Percentiles rank a stretch among this genome's conserved stretches.
These are phyloP conservation scores for Melanostoma mellinum DNA, from an alignment of 2,888 invertebrate species.

Conservation along the genomic window DNA sequence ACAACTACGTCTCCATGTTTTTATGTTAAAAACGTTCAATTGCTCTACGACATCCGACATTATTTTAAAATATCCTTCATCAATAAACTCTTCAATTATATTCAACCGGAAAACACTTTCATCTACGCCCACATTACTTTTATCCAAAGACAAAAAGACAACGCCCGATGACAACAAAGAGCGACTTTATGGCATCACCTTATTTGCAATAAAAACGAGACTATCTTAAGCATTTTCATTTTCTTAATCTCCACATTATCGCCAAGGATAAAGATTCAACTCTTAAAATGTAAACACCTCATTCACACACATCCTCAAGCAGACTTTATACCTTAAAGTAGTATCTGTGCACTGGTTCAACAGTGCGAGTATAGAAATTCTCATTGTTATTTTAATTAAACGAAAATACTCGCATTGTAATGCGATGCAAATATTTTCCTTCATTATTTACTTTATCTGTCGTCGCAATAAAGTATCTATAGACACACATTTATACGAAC, in stretches of 20 bases:
- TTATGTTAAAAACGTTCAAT: no score
- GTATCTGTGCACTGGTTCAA: constrained; percentile 34
- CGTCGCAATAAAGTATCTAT: constrained; percentile 65
- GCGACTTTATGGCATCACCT: neutral
- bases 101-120: no score
- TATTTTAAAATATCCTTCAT: no score
- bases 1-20: no score
- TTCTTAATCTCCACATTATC: constrained; percentile 59
- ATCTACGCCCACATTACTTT: no score
- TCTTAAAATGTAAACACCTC: constrained; percentile 12
- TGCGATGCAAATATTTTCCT: constrained; percentile 76
- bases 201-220: constrained; percentile 28
- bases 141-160: no score
- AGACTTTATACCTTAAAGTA: constrained; percentile 1
- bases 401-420: constrained; percentile 74
- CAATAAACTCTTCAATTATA: no score
- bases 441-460: constrained; percentile 74
- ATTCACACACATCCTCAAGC: neutral
- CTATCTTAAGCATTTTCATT: constrained; percentile 46
- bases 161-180: no score
- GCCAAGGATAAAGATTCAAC: constrained; percentile 62
- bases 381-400: constrained; percentile 76
- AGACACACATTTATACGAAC: constrained; percentile 4
- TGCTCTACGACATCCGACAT: no score
- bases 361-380: constrained; percentile 23